Evolutionary conservation across 2,888 invertebrate genomes (phyloP), one percentile per base, ranked within the genome.

Genomic region (Hecatera dysodea): DNA sequence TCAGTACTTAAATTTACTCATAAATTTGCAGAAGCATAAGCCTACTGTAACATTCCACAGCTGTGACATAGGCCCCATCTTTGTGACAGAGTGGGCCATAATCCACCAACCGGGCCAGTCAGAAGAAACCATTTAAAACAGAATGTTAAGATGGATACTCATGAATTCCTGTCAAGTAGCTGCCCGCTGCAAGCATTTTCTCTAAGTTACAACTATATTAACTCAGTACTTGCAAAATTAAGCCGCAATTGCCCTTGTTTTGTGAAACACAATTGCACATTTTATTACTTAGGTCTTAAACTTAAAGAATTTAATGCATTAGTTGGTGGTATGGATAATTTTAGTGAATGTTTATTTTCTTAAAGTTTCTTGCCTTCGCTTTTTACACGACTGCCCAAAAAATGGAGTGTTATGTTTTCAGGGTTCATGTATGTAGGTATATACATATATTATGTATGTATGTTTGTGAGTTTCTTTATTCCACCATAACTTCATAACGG

Each of bases 211-310:
- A 15, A 71, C 24, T 68, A 22, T 70, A 71, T 56, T 22, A 56
- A 71, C 57, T 70, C 29, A 15, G 27, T 39, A 56, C 27, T 72
- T 72, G 48, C 29, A 48, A 48, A 71, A 56, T 46, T 69, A 53
- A 53, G 19, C 29, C 19, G 19, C 44, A 19, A 44, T 44, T n/a
- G 19, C 19, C 19, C 44, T 68, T 57, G 39, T 33, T 12, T 48
- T 42, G 8, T 9, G 22, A 57, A 57, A 46, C 24, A 72, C 29
- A 72, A 50, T 59, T 39, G 22, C 48, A n/a, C 12, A 48, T 72
- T 71, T 48, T 48, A 56, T 56, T 46, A 12, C 3, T 0, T 39
- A 15, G 7, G 19, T 46, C 15, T 56, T 29, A 15, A 39, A 55
- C 4, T 39, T 70, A 55, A 44, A 27, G 7, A 71, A 55, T 55